Evolutionary conservation across 2,113 vertebrate species (phyloP).

Genomic region (Dasypus novemcinctus): DNA sequence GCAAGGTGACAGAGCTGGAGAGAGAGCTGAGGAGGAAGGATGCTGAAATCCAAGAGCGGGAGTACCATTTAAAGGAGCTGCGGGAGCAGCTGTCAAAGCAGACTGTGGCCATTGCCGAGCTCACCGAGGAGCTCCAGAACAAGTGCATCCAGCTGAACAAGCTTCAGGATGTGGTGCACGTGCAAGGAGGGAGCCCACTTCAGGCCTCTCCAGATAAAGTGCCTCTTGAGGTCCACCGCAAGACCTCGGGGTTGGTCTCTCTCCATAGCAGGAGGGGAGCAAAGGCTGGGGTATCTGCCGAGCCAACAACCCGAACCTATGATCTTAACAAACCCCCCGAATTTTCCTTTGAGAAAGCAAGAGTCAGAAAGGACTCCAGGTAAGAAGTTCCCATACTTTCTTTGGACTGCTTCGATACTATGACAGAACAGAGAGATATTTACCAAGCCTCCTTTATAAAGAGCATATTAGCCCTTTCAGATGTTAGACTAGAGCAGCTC

Average conservation of each 20-base stretch:
- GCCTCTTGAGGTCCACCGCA: conserved; percentile 76
- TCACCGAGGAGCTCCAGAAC: conserved; percentile 89
- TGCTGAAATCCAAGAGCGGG: conserved; percentile 85
- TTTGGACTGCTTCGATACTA: background rate
- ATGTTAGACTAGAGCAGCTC: background rate
- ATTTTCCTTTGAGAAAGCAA: conserved; percentile 93
- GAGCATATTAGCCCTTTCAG: background rate
- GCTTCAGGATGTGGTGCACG: conserved; percentile 88
- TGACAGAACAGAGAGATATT: background rate
- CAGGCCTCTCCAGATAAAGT: conserved; percentile 80
- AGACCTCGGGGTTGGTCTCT: conserved; percentile 79
- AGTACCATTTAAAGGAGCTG: conserved; percentile 85
- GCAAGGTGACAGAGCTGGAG: conserved; percentile 88
- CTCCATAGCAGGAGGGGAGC: conserved; percentile 89
- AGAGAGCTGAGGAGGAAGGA: conserved; percentile 87
- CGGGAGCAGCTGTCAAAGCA: conserved; percentile 88
- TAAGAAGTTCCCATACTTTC: conserved; percentile 65
- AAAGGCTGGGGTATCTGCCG: conserved; percentile 94
- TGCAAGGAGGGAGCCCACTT: conserved; percentile 79
- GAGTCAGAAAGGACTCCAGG: conserved; percentile 93
- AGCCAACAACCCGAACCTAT: conserved; percentile 90
- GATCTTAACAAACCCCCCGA: conserved; percentile 84
- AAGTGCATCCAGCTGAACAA: conserved; percentile 91
- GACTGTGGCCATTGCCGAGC: conserved; percentile 85
- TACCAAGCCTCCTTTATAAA: background rate